phyloP scores from a whole-genome alignment of 2,888 invertebrate genomes.

The Andrena camellia region DNA sequence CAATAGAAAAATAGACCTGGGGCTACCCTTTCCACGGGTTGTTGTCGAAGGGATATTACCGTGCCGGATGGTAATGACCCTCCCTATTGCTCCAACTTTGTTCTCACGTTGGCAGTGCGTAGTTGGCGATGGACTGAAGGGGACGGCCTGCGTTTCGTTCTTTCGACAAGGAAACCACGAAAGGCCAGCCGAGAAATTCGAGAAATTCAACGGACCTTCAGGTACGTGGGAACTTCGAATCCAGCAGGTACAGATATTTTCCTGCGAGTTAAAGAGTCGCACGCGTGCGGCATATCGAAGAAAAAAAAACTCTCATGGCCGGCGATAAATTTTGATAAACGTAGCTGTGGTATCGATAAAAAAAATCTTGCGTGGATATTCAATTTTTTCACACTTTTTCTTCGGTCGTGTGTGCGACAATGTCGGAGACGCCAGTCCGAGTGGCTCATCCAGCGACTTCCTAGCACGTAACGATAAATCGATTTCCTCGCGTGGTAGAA shows the following conservation, averaged over 20 bases:
- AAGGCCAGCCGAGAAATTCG: not conserved
- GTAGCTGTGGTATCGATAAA: too few relatives aligned
- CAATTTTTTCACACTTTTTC: too few relatives aligned
- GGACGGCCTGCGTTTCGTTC: slow-evolving; percentile 44
- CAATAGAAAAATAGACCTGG: slow-evolving; percentile 75
- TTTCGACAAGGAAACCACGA: slow-evolving; percentile 22
- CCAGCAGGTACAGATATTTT: not conserved
- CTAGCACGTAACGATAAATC: slow-evolving; percentile 53
- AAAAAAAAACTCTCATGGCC: not conserved
- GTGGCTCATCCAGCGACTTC: slow-evolving; percentile 24
- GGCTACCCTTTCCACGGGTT: slow-evolving; percentile 66
- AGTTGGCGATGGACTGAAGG: slow-evolving; percentile 62
- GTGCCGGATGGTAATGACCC: slow-evolving; percentile 73
- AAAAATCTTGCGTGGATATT: too few relatives aligned
- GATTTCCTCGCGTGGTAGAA: slow-evolving; percentile 52
- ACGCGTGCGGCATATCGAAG: not conserved
- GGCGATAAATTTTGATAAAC: too few relatives aligned
- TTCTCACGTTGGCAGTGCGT: slow-evolving; percentile 66
- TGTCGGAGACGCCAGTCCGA: slow-evolving; percentile 9
- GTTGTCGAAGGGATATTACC: slow-evolving; percentile 69
- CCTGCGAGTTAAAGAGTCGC: not conserved
- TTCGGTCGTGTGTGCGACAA: too few relatives aligned
- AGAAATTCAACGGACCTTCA: not conserved
- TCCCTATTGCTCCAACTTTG: slow-evolving; percentile 64
- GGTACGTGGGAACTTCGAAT: slow-evolving; percentile 30